A percentile compares a stretch with the other conserved stretches of the same genome.
Conservation (phyloP, 2,888 invertebrate genomes). For the Prosapia bicincta region DNA sequence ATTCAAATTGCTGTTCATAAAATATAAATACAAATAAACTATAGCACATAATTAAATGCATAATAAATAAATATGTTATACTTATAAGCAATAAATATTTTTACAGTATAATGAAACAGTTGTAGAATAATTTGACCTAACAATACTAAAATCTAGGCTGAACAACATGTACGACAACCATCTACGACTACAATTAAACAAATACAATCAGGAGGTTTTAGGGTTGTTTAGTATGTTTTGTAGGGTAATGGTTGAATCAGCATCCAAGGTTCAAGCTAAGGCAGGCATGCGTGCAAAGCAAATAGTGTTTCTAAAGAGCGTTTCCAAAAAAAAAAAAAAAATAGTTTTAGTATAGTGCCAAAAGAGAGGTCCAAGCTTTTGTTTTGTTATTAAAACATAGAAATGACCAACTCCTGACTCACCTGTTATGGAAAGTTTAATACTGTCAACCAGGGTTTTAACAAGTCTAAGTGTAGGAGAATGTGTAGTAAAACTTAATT, state of each 20-base stretch:
- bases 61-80: not conserved
- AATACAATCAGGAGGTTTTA: not conserved
- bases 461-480: too few relatives aligned
- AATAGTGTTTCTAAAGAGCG: too few relatives aligned
- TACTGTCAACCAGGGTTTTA: too few relatives aligned
- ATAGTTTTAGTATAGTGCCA: too few relatives aligned
- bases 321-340: too few relatives aligned
- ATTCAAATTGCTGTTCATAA: constrained; percentile 15
- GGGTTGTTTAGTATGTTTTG: not conserved
- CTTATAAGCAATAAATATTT: not conserved
- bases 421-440: too few relatives aligned
- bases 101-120: not conserved
- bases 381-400: too few relatives aligned
- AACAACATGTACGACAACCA: not conserved
- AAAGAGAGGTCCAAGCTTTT: too few relatives aligned
- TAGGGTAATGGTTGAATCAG: not conserved
- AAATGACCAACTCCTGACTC: too few relatives aligned
- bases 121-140: not conserved
- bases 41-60: not conserved
- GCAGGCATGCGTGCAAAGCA: not conserved
- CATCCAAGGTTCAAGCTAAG: constrained; percentile 19
- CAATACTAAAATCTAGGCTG: not conserved
- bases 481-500: too few relatives aligned
- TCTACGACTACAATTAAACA: not conserved
- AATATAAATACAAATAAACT: constrained; percentile 15